Conservation (phyloP, 2,797 vertebrate genomes). For the Gila robusta region DNA sequence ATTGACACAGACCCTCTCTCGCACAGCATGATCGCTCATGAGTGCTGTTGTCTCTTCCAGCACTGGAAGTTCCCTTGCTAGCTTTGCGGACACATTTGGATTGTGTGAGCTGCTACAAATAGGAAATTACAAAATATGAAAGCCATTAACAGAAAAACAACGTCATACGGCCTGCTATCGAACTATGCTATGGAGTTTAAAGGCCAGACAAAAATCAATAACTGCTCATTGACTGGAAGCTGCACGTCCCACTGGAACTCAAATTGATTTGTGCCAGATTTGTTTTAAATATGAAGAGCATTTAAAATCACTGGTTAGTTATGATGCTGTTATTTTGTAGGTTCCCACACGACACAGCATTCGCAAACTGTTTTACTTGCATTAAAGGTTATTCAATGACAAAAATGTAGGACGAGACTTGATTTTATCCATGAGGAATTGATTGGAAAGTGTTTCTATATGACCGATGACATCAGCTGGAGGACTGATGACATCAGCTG, state of each 20-base stretch:
- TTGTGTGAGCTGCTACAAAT: neutral
- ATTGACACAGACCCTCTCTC: neutral
- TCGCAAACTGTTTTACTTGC: neutral
- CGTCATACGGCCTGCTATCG: slow-evolving; percentile 15
- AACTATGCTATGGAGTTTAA: slow-evolving; percentile 24
- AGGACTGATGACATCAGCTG: neutral
- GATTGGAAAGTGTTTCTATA: neutral
- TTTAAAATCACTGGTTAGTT: neutral
- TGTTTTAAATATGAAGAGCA: neutral
- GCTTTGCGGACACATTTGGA: neutral
- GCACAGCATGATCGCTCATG: neutral
- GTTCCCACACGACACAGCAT: neutral
- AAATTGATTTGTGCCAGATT: slow-evolving; percentile 21
- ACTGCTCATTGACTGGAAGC: neutral
- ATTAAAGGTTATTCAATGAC: neutral
- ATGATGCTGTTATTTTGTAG: neutral
- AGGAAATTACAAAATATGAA: neutral
- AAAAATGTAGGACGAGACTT: neutral
- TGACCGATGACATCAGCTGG: neutral
- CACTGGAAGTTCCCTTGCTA: neutral
- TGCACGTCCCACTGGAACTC: neutral
- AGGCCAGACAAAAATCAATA: slow-evolving; percentile 19
- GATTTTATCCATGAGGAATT: neutral
- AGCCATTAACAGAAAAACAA: neutral
- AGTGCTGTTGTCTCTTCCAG: neutral